Evolutionary conservation across 2,113 vertebrate species (phyloP).

Genomic region (Microcebus griseorufus): DNA sequence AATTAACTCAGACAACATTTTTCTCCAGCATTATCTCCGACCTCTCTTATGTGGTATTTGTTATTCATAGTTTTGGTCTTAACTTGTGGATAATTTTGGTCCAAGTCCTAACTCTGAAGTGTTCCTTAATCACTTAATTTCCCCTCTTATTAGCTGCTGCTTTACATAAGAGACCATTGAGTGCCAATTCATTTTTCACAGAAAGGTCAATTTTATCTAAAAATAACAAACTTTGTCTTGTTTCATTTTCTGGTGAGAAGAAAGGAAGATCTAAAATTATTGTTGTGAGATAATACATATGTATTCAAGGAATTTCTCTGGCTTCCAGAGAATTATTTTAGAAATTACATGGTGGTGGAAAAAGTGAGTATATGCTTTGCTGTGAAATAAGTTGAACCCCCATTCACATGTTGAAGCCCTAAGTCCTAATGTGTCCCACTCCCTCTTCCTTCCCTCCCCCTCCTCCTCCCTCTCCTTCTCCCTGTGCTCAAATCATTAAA

Average conservation of each 20-base stretch:
- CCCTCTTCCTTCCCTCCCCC: not conserved
- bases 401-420: not conserved
- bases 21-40: constrained; percentile 14
- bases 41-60: constrained; percentile 31
- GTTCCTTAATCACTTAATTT: constrained; percentile 62
- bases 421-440: not conserved
- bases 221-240: constrained; percentile 46
- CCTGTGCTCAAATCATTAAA: not conserved
- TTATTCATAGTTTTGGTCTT: constrained; percentile 63
- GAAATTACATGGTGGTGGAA: not conserved
- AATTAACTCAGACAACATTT: constrained; percentile 55
- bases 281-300: not conserved
- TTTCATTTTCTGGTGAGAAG: constrained; percentile 43
- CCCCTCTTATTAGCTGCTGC: constrained; percentile 45
- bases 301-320: constrained; percentile 14
- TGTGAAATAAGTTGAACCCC: not conserved
- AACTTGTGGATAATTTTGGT: constrained; percentile 63
- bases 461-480: not conserved
- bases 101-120: constrained; percentile 60
- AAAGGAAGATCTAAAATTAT: constrained; percentile 50
- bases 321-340: not conserved
- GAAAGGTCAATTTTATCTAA: constrained; percentile 73
- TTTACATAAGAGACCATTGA: constrained; percentile 63
- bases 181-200: constrained; percentile 49
- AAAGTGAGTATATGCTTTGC: not conserved